A percentile compares a stretch with the other conserved stretches of the same genome.
Conservation (phyloP, 1,140 invertebrate species). For the Lanistes nyassanus region DNA sequence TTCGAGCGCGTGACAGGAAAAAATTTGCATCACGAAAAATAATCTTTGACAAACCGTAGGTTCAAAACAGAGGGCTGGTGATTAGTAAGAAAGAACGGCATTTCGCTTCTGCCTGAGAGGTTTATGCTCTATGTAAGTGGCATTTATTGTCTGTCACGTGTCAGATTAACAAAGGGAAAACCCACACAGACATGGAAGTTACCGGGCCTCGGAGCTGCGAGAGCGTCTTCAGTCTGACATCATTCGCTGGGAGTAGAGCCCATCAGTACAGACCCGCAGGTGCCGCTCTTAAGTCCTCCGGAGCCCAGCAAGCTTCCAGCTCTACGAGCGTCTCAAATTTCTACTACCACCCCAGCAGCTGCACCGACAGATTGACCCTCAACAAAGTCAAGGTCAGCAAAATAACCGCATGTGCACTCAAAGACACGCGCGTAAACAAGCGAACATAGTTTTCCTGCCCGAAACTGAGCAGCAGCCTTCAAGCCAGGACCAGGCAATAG, state of each 20-base stretch:
- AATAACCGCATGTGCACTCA: neutral
- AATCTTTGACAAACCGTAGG: too few relatives aligned
- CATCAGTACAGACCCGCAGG: slow-evolving; percentile 10
- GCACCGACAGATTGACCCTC: neutral
- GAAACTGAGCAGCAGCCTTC: too few relatives aligned
- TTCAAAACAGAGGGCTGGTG: too few relatives aligned
- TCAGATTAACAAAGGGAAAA: neutral
- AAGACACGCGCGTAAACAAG: neutral
- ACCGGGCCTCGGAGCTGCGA: slow-evolving; percentile 3
- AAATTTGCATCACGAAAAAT: too few relatives aligned
- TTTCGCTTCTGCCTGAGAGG: too few relatives aligned
- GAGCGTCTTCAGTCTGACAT: slow-evolving; percentile 28
- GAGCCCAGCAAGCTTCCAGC: neutral
- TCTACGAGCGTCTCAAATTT: neutral
- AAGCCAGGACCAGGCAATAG: too few relatives aligned
- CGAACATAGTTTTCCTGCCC: too few relatives aligned
- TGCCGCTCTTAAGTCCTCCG: neutral
- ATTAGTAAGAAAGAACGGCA: too few relatives aligned
- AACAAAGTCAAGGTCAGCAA: slow-evolving; percentile 16
- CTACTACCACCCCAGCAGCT: slow-evolving; percentile 1
- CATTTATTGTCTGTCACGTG: too few relatives aligned
- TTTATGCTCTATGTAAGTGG: too few relatives aligned
- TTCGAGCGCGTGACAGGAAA: neutral
- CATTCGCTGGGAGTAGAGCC: slow-evolving; percentile 10
- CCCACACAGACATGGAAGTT: neutral